Base-by-base conservation (phyloP, 2,797 vertebrate genomes). In the Hozukius guyotensis region DNA sequence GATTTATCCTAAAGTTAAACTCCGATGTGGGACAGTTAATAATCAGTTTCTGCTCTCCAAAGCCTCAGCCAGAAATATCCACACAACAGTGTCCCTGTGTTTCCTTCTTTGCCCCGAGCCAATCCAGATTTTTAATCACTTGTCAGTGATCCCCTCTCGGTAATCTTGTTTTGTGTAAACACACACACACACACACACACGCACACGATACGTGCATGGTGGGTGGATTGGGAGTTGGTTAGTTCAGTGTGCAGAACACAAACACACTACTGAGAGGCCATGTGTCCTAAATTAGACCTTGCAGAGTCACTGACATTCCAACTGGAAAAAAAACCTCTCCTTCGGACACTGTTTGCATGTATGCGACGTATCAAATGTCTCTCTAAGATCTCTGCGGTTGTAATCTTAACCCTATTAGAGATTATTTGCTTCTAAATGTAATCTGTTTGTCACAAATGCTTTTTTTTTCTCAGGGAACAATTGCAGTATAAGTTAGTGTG, bases 281-380 rank as follows among this genome's bases (percentile, higher is more conserved):
- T 87, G 88, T 89, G 91, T 91, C 85, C 81, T 65, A 73, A 93
- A 91, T 93, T 90, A 93, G 87, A 86, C 71, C 68, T 74, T 52
- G 59, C 75, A 72, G 80, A 88, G 75, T 84, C 80, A 72, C 75
- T 88, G 62, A 75, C 77, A 69, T 80, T 82, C 77, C 49, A 72
- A 61, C 73, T 70, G 38, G 16, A 65, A 20, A 75, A 83, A 82
- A 49, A 67, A 65, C 31, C 69, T 65, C 34, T 74, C 24, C 64
- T 16, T 59, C n/a, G 8, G 46, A 78, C 66, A 12, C 18, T 4
- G 68, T 60, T 42, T 29, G 72, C 57, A 24, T 61, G 42, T 34
- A 69, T 65, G 52, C 66, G 38, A 22, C 16, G 11, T 59, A 62
- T 90, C 62, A 63, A 11, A 87, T 80, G 36, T 86, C 77, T 31